Percentiles rank a stretch among this genome's conserved stretches.
Evolutionary conservation across 1,140 invertebrate species (phyloP).

Genomic region (Cotesia vestalis): DNA sequence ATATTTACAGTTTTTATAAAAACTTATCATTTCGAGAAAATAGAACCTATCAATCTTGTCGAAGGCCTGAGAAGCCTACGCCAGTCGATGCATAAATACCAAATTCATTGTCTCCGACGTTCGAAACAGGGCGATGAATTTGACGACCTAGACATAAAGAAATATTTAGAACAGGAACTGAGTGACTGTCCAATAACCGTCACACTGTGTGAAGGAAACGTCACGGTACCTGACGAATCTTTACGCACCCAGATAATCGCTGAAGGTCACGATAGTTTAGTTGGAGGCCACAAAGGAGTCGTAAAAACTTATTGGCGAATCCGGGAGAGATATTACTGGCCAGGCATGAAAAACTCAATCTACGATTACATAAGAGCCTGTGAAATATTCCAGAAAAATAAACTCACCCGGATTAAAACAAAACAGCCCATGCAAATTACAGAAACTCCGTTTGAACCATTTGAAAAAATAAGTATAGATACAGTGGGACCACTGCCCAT

Average conservation of each 20-base stretch:
- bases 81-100: background rate
- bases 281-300: background rate
- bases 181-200: background rate
- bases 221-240: background rate
- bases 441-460: constrained; percentile 12
- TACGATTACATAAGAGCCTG: no score
- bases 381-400: no score
- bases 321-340: background rate
- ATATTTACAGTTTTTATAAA: constrained; percentile 9
- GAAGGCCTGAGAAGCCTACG: background rate
- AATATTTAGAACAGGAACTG: background rate
- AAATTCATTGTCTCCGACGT: background rate
- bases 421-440: constrained; percentile 23
- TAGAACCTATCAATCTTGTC: background rate
- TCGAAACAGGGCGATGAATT: background rate
- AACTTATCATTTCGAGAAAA: constrained; percentile 13
- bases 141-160: background rate
- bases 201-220: background rate
- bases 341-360: background rate
- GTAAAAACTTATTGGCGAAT: background rate
- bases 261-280: background rate
- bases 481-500: constrained; percentile 22
- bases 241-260: background rate
- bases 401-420: background rate
- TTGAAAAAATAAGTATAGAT: constrained; percentile 28